phyloP scores from a whole-genome alignment of 2,797 vertebrate species.

The Odontamblyopus rebecca region DNA sequence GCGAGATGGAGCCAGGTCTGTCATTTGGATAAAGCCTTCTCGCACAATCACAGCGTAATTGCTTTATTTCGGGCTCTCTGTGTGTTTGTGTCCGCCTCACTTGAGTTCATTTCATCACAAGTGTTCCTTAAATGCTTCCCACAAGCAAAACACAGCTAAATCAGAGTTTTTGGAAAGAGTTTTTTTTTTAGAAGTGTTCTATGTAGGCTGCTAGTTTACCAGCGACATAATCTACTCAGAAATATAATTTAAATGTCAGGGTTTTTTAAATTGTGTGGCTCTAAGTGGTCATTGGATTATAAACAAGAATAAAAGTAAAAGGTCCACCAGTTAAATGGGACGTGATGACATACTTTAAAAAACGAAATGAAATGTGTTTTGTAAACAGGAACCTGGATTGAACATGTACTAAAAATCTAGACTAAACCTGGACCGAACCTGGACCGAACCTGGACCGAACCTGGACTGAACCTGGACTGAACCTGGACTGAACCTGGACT shows the following conservation, averaged over 20 bases:
- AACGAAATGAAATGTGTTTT: not conserved
- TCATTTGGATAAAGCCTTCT: slow-evolving; percentile 6
- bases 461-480: no score
- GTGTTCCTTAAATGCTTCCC: slow-evolving; percentile 1
- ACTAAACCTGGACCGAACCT: no score
- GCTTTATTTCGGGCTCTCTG: slow-evolving; percentile 1
- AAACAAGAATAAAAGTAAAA: not conserved
- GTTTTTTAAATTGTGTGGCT: not conserved
- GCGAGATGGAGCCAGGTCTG: not conserved
- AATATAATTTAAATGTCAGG: not conserved
- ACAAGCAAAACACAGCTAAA: not conserved
- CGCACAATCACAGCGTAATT: slow-evolving; percentile 1
- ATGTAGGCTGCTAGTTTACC: not conserved
- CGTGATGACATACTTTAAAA: not conserved
- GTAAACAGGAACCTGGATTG: not conserved
- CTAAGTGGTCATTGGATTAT: not conserved
- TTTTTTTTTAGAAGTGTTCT: not conserved
- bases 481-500: no score
- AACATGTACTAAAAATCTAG: not conserved
- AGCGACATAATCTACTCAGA: not conserved
- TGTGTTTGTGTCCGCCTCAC: slow-evolving; percentile 4
- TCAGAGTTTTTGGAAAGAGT: not conserved
- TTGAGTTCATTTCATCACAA: not conserved
- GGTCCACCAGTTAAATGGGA: not conserved
- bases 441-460: no score